Percentiles rank a stretch among this genome's conserved stretches.
Conservation (phyloP, 2,888 invertebrate genomes). For the Cheiracanthium punctorium region DNA sequence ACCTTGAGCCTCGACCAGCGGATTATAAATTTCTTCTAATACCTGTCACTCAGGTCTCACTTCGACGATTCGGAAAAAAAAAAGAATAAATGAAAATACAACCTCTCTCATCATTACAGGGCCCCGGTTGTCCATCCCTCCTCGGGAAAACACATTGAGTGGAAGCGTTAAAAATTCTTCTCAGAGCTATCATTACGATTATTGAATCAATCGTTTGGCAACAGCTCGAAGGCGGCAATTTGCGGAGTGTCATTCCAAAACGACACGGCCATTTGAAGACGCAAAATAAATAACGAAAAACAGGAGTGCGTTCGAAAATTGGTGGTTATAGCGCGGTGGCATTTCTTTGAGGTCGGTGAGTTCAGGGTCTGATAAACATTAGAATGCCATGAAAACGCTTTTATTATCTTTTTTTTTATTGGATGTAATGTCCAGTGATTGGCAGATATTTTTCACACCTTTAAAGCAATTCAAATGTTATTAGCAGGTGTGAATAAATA, state of each 20-base stretch:
- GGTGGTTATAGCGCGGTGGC: not conserved
- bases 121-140: too few species aligned
- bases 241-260: not conserved
- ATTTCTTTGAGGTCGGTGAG: not conserved
- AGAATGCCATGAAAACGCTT: not conserved
- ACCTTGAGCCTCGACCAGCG: too few species aligned
- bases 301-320: not conserved
- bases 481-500: too few species aligned
- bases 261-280: not conserved
- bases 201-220: not conserved
- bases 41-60: too few species aligned
- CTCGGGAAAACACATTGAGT: too few species aligned
- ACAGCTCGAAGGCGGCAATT: not conserved
- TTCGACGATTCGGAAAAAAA: too few species aligned
- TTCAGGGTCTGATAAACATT: not conserved
- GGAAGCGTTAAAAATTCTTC: not conserved
- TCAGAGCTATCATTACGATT: not conserved
- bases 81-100: too few species aligned
- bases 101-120: too few species aligned
- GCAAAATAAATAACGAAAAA: not conserved
- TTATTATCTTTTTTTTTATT: not conserved
- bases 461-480: too few species aligned
- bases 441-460: not conserved
- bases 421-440: not conserved
- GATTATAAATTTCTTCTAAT: too few species aligned